A percentile compares a stretch with the other conserved stretches of the same genome.
Conservation (phyloP, 2,113 vertebrate genomes). For the Emydura subglobosa region DNA sequence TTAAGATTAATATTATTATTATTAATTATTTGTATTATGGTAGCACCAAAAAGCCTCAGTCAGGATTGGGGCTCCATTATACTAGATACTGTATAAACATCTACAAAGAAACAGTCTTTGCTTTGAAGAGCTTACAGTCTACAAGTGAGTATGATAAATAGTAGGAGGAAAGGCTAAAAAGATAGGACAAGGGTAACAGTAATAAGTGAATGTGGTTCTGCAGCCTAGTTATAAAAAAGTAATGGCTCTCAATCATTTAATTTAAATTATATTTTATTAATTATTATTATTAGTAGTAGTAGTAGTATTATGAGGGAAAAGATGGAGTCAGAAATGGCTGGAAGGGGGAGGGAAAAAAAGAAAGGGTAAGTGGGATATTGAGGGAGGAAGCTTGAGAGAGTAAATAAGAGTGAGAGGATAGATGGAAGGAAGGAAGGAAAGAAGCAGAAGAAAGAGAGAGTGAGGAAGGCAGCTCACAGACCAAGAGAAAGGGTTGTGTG, state of each 20-base stretch:
- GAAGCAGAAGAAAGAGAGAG: neutral
- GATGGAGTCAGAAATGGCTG: neutral
- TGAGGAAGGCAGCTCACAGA: neutral
- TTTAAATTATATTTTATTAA: neutral
- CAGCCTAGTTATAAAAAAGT: neutral
- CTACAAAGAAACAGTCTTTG: neutral
- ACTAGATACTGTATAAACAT: too few species aligned
- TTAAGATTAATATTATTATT: too few species aligned
- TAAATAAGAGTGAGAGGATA: neutral
- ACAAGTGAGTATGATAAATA: neutral
- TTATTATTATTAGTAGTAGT: too few species aligned
- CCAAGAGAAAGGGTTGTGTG: neutral
- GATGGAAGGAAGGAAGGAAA: neutral
- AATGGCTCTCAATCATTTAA: neutral
- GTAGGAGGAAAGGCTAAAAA: neutral
- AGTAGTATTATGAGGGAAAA: neutral
- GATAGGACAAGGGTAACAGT: neutral
- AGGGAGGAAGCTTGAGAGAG: neutral
- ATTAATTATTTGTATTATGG: neutral
- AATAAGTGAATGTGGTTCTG: neutral
- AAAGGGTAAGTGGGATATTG: neutral
- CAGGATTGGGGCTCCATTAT: too few species aligned
- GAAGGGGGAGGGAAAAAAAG: neutral
- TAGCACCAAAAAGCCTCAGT: too few species aligned
- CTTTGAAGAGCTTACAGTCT: neutral